These are phyloP conservation scores for Mallotus villosus DNA, from an alignment of 2,797 vertebrate genomes.

Conservation along the genomic window DNA sequence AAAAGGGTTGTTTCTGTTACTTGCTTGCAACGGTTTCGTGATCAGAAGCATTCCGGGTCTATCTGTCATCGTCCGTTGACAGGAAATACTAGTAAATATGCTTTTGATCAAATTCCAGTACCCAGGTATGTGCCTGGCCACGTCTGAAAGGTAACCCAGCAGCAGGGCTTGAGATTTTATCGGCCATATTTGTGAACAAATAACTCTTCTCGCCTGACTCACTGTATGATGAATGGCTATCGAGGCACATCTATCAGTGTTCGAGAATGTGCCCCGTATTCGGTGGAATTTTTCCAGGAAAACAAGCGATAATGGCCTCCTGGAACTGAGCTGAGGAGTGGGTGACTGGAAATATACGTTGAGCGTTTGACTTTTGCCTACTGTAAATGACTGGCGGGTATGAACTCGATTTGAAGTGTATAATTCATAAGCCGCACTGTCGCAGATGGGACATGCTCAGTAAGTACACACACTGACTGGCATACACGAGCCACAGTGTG, in stretches of 20 bases:
- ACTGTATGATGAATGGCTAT: slow-evolving; percentile 34
- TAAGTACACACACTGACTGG: not conserved
- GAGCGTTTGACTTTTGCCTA: not conserved
- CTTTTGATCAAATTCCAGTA: slow-evolving; percentile 75
- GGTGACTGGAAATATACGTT: not conserved
- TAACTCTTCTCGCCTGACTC: slow-evolving; percentile 39
- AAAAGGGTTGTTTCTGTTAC: slow-evolving; percentile 34
- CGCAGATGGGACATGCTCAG: not conserved
- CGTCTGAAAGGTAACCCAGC: slow-evolving; percentile 60
- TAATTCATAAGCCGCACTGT: not conserved
- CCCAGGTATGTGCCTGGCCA: slow-evolving; percentile 72
- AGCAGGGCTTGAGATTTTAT: slow-evolving; percentile 59
- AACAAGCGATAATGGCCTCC: not conserved
- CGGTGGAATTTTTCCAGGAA: slow-evolving; percentile 33
- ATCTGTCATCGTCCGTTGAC: slow-evolving; percentile 71
- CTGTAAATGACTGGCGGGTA: not conserved
- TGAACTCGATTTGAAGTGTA: not conserved
- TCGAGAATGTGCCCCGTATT: slow-evolving; percentile 34
- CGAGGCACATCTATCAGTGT: slow-evolving; percentile 25
- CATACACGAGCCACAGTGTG: not conserved
- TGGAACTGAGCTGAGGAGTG: not conserved
- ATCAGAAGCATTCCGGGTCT: slow-evolving; percentile 74
- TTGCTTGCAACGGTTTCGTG: slow-evolving; percentile 61
- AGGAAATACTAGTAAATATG: slow-evolving; percentile 73
- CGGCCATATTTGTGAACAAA: slow-evolving; percentile 61